Percentiles rank a stretch among this genome's conserved stretches.
Evolutionary conservation across 2,888 invertebrate species (phyloP).

Genomic region (Vandiemenella viatica): DNA sequence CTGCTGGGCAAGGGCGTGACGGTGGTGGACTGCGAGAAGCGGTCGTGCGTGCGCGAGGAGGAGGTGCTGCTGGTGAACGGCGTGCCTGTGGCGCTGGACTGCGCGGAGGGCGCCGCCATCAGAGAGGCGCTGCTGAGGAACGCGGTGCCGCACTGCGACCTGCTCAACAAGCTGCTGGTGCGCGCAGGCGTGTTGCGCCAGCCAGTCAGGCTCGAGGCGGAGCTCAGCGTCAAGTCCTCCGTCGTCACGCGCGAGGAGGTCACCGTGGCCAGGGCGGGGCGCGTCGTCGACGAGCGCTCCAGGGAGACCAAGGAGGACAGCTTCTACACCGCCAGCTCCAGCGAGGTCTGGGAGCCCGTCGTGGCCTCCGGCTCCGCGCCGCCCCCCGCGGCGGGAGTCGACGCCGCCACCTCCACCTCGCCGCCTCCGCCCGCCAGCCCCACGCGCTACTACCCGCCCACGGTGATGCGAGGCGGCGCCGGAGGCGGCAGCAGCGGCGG

Average conservation of each 20-base stretch:
- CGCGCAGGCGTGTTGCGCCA: constrained; percentile 41
- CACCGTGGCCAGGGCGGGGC: constrained; percentile 47
- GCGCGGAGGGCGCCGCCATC: constrained; percentile 50
- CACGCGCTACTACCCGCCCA: constrained; percentile 7
- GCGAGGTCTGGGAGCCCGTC: constrained; percentile 47
- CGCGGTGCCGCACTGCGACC: constrained; percentile 48
- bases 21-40: constrained; percentile 57
- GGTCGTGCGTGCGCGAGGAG: constrained; percentile 53
- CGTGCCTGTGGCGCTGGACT: constrained; percentile 48
- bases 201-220: constrained; percentile 54
- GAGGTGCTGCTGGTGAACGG: constrained; percentile 57
- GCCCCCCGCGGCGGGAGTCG: background rate
- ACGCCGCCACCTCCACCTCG: constrained; percentile 7
- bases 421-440: background rate
- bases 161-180: constrained; percentile 50
- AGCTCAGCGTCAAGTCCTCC: constrained; percentile 52
- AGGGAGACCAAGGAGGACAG: constrained; percentile 57
- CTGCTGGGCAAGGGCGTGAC: constrained; percentile 54
- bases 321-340: constrained; percentile 48
- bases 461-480: constrained; percentile 12
- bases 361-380: constrained; percentile 32
- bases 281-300: constrained; percentile 51
- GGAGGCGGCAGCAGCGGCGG: too few relatives aligned
- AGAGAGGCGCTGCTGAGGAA: constrained; percentile 51
- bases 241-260: constrained; percentile 56